Evolutionary conservation across 1,140 invertebrate genomes (phyloP), one percentile per base, ranked within the genome.

Genomic region (Drosophila pseudoobscura): DNA sequence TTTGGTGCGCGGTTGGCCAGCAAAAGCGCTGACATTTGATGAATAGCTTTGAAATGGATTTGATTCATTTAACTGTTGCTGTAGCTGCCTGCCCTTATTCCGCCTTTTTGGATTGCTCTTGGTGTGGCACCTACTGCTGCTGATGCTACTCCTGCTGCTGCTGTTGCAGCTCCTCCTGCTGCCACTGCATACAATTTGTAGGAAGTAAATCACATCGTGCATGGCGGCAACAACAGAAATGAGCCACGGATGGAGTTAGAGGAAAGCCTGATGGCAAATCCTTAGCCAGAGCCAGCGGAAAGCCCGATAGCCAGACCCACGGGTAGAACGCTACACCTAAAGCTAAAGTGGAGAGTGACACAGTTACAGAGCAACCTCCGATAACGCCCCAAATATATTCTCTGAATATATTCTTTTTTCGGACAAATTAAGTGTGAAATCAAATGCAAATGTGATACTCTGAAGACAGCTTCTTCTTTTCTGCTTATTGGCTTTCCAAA

Each of bases 31-130:
- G 82, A 75, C 78, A 78, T 85, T 80, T 85, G 82, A 85, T 85
- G 82, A 85, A 85, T 80, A 60, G 82, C 82, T 80, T 68, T 80
- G 68, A 77, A 85, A 80, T 80, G 82, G 80, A 80, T 85, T 85
- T 85, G 82, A 85, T 85, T 80, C 80, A 85, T 85, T 85, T 80
- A 85, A 80, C 80, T 85, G 73, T 85, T 84, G 80, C 71, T 75
- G 63, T 44, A 56, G 53, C 62, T 26, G 47, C 24, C 51, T 45
- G 56, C 51, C 51, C 57, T 39, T 69, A 51, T 72, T 55, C 57
- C 68, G 45, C 47, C 47, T 72, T 55, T 57, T 43, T 56, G 41
- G 51, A 62, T 55, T 71, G 26, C 64, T 50, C 35, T 46, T 63
- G 29, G 45, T 50, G 22, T 43, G 44, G 35, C 9, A 35, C 31